These are phyloP conservation scores for Crax fasciolata DNA, from an alignment of 2,797 vertebrate genomes.

Conservation along the genomic window DNA sequence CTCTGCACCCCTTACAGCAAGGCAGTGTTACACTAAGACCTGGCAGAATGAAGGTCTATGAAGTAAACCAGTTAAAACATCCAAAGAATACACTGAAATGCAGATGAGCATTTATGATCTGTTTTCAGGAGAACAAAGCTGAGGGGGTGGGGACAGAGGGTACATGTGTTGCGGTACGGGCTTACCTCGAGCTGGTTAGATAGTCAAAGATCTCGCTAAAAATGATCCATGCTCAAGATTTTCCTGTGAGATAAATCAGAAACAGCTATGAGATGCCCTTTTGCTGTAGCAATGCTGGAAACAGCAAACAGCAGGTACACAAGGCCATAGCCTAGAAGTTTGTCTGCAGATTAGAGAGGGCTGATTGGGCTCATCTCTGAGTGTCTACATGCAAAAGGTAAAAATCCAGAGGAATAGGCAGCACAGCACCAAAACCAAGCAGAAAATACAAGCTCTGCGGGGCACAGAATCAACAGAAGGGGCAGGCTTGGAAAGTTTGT, in stretches of 20 bases:
- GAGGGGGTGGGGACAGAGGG: neutral
- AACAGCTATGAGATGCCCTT: neutral
- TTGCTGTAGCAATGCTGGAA: neutral
- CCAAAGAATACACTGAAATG: neutral
- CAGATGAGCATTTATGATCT: neutral
- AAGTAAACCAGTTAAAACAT: slow-evolving; percentile 13
- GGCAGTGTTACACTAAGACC: neutral
- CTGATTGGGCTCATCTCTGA: neutral
- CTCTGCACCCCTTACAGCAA: neutral
- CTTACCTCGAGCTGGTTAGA: neutral
- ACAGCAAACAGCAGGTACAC: neutral
- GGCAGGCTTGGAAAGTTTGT: neutral
- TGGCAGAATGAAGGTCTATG: neutral
- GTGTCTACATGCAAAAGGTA: neutral
- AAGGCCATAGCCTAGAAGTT: neutral
- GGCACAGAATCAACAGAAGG: neutral
- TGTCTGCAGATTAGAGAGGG: neutral
- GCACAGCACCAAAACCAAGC: slow-evolving; percentile 8
- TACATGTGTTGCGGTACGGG: neutral
- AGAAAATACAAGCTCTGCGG: neutral
- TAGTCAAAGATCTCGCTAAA: neutral
- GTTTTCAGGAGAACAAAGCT: neutral
- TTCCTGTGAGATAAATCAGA: neutral
- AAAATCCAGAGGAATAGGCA: neutral
- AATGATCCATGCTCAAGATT: neutral